Evolutionary conservation across 2,113 vertebrate genomes (phyloP).

Genomic region (Scolopax mira): DNA sequence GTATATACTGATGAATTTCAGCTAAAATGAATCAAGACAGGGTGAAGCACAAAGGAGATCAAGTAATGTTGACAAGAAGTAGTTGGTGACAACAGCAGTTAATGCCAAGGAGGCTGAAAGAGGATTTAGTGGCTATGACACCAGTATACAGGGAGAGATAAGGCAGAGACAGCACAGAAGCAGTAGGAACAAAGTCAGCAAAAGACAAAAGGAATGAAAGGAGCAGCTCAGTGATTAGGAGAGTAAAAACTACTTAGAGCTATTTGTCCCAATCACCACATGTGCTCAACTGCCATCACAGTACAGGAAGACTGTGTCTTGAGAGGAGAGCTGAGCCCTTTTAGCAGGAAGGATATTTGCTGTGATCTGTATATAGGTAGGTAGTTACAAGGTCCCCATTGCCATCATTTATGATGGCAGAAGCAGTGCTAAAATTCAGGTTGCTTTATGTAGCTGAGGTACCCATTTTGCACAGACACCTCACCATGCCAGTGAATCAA

Average conservation of each 20-base stretch:
- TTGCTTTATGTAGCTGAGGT: not conserved
- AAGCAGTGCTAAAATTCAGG: not conserved
- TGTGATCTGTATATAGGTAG: not conserved
- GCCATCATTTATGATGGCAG: not conserved
- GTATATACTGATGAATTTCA: conserved; percentile 34
- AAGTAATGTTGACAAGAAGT: conserved; percentile 34
- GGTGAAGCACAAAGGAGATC: conserved; percentile 11
- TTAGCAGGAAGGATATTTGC: not conserved
- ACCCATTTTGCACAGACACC: not conserved
- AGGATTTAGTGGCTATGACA: conserved; percentile 31
- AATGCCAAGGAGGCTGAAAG: not conserved
- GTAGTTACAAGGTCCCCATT: not conserved
- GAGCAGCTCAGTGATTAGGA: not conserved
- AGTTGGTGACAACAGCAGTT: conserved; percentile 51
- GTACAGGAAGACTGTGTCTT: not conserved
- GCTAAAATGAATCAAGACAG: conserved; percentile 27
- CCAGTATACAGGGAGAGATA: not conserved
- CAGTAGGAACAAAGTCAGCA: not conserved
- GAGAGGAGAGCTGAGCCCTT: not conserved
- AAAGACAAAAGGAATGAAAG: not conserved
- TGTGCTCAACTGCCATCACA: not conserved
- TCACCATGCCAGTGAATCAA: fast-evolving
- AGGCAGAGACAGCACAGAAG: not conserved
- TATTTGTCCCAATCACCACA: not conserved
- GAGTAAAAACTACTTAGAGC: not conserved